Evolutionary conservation across 2,888 invertebrate genomes (phyloP).

Genomic region (Stegophylla sp.): DNA sequence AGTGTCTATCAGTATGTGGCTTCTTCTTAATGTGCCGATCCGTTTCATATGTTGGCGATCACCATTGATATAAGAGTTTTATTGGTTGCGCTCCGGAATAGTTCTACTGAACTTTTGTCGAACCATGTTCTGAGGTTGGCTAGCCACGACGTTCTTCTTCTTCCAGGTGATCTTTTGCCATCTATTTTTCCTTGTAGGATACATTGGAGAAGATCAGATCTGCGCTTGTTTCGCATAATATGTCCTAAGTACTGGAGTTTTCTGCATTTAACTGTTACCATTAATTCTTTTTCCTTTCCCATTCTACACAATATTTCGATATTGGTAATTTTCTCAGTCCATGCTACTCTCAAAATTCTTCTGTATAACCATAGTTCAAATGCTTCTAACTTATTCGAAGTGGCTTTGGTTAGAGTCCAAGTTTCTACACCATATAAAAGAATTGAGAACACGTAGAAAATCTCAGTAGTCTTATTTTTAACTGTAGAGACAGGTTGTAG

Average conservation of each 20-base stretch:
- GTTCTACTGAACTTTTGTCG: too few species aligned
- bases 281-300: background rate
- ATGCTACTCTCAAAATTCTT: background rate
- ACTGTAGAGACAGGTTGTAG: constrained; percentile 33
- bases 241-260: constrained; percentile 19
- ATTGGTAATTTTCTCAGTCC: background rate
- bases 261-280: constrained; percentile 28
- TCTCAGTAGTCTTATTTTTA: constrained; percentile 45
- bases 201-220: background rate
- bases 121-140: background rate
- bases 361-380: constrained; percentile 55
- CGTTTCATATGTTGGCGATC: too few species aligned
- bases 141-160: background rate
- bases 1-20: too few species aligned
- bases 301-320: background rate
- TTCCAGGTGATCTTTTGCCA: background rate
- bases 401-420: constrained; percentile 45
- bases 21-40: too few species aligned
- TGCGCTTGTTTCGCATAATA: background rate
- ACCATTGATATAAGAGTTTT: too few species aligned
- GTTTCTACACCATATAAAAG: constrained; percentile 50
- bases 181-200: background rate
- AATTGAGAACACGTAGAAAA: constrained; percentile 55
- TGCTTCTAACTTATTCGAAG: constrained; percentile 53
- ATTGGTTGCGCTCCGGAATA: too few species aligned